Base-by-base conservation (phyloP, 2,797 vertebrate genomes). In the Melopsittacus undulatus region DNA sequence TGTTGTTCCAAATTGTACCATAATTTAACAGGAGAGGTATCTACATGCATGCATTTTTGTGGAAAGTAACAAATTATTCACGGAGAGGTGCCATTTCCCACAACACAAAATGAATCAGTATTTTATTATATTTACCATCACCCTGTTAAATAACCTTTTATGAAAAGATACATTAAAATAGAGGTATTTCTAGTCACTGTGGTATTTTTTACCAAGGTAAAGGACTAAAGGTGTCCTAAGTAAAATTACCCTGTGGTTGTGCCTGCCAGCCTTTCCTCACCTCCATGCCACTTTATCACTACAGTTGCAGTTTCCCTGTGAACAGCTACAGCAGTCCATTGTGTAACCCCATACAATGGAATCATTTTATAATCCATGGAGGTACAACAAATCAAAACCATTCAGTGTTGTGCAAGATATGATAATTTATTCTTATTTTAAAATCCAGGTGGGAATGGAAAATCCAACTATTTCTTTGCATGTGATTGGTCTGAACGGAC, bases 401-500 rank as follows among this genome's bases (percentile, higher is more conserved):
- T 42, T 77, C 45, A 32, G 34, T 69, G 19, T n/a, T 54, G 13
- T 78, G 5, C 30, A 67, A 26, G 5, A 18, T 24, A 32, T 34
- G 17, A 30, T 48, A 14, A 83, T 52, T 85, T 61, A 20, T 30
- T 83, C 69, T 94, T 77, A 26, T 85, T 88, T 96, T 52, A 2
- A 91, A 74, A 85, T 91, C 49, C 78, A 99, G 99, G 99, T 98
- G 30, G 99, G 99, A 15, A 98, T 98, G 93, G 99, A 99, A 95
- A 99, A 99, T 95, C 99, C 99, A 73, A 98, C 97, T 7, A 98
- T 99, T 81, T 98, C 98, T 88, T 97, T 99, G 95, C 99, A 99
- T 8, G 99, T 99, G 87, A 99, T 99, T 74, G 99, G 99, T 94
- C 97, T 99, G 91, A 99, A 99, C 2, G 99, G 99, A 29, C 99